These are phyloP conservation scores for Euzetes globulus DNA, from an alignment of 2,888 invertebrate species.

Conservation along the genomic window DNA sequence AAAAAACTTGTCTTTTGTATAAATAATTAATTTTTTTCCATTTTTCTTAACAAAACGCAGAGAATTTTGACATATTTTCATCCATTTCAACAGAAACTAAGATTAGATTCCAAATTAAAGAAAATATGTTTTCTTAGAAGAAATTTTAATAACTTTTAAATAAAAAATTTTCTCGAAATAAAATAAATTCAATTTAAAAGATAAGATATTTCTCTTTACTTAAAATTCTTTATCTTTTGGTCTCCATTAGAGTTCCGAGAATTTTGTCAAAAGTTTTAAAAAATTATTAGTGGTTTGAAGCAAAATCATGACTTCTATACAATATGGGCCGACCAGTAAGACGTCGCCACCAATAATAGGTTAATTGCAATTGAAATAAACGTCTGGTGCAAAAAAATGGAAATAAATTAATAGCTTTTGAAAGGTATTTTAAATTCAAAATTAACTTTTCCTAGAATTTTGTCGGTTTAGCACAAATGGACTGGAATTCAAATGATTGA, in stretches of 20 bases:
- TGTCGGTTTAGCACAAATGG: neutral
- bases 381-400: neutral
- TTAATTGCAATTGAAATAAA: neutral
- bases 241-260: neutral
- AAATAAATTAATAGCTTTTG: neutral
- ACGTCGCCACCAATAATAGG: neutral
- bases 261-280: neutral
- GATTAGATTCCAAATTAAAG: neutral
- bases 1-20: neutral
- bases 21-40: neutral
- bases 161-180: neutral
- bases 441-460: neutral
- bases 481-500: neutral
- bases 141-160: neutral
- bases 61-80: neutral
- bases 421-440: neutral
- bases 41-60: neutral
- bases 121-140: neutral
- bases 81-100: too few species aligned
- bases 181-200: neutral
- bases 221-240: neutral
- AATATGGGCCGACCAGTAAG: neutral
- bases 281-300: neutral
- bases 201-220: neutral
- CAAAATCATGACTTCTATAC: neutral